These are phyloP conservation scores for Pachycephus smyrnensis DNA, from an alignment of 2,888 invertebrate genomes.

Conservation along the genomic window DNA sequence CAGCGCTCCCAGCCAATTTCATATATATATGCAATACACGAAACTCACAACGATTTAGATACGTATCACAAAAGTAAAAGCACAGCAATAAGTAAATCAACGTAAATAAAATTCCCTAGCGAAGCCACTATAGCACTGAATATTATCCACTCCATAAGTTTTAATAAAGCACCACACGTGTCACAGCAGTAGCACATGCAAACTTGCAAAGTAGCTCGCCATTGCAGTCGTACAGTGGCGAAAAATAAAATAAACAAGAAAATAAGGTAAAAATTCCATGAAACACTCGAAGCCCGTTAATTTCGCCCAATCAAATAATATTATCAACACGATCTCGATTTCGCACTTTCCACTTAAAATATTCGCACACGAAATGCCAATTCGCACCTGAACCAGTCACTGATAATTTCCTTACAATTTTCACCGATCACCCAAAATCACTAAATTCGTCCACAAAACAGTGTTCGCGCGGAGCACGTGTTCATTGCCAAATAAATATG, in stretches of 20 bases:
- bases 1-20: background rate
- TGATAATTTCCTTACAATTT: background rate
- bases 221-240: background rate
- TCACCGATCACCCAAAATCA: background rate
- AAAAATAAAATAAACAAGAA: background rate
- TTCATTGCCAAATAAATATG: background rate
- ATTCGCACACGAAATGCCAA: background rate
- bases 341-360: background rate
- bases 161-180: background rate
- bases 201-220: background rate
- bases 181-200: background rate
- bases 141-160: background rate
- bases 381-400: background rate
- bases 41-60: background rate
- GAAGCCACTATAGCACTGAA: background rate
- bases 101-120: background rate
- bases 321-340: background rate
- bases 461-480: background rate
- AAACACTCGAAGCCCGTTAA: background rate
- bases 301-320: background rate
- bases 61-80: background rate
- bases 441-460: background rate
- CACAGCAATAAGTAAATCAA: background rate
- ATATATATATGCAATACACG: background rate
- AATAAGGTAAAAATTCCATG: background rate